Evolutionary conservation across 1,140 invertebrate species (phyloP).

Genomic region (Propsilocerus akamusi): DNA sequence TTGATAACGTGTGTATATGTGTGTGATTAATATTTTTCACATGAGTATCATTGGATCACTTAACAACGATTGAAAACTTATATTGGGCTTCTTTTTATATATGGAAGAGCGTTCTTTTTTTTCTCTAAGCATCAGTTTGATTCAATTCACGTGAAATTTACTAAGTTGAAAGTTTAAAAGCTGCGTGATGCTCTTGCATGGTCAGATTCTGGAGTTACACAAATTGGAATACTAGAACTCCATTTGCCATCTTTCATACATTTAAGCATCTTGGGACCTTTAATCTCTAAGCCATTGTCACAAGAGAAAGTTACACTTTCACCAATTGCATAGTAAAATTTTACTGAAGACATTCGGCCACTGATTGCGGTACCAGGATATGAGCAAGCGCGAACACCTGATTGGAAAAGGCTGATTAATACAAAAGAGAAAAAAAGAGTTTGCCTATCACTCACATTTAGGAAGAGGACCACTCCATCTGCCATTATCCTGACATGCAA

Average conservation of each 20-base stretch:
- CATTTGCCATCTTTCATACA: constrained; percentile 68
- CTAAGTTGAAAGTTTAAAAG: too few species aligned
- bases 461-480: constrained; percentile 68
- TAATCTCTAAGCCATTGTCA: constrained; percentile 50
- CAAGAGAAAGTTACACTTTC: constrained; percentile 74
- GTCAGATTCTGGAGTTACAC: constrained; percentile 14
- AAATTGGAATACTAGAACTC: constrained; percentile 63
- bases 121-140: too few species aligned
- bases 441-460: constrained; percentile 44
- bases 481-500: constrained; percentile 74
- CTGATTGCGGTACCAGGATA: constrained; percentile 71
- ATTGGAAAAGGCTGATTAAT: constrained; percentile 4
- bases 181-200: not conserved
- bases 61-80: not conserved
- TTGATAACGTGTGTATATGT: too few species aligned
- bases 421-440: not conserved
- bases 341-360: constrained; percentile 64
- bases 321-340: constrained; percentile 70
- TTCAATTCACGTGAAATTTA: too few species aligned
- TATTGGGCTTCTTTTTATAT: not conserved
- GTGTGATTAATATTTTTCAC: too few species aligned
- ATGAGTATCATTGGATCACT: too few species aligned
- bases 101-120: too few species aligned
- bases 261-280: constrained; percentile 52
- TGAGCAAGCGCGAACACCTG: constrained; percentile 62